phyloP scores from a whole-genome alignment of 1,140 invertebrate genomes.

The Bradynema listronoti region DNA sequence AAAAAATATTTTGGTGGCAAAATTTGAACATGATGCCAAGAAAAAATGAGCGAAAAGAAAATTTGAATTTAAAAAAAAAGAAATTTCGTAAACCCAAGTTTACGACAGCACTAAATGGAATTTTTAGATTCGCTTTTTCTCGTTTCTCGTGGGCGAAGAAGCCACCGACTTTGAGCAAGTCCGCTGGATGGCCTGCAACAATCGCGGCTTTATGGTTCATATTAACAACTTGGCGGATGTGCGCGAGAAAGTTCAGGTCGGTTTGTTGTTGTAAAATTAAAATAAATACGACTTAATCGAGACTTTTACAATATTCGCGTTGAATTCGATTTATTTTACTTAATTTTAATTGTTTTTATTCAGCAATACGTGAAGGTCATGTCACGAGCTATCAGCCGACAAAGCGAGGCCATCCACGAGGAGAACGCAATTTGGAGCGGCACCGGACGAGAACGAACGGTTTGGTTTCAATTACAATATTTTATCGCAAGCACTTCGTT shows the following conservation, averaged over 20 bases:
- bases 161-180: slow-evolving; percentile 82
- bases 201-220: slow-evolving; percentile 70
- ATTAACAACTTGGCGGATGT: slow-evolving; percentile 56
- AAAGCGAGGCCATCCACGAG: slow-evolving; percentile 32
- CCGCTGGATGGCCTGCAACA: slow-evolving; percentile 92
- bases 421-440: slow-evolving; percentile 50
- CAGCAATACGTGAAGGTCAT: slow-evolving; percentile 56
- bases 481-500: too few species aligned
- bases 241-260: slow-evolving; percentile 53
- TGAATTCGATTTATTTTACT: background rate
- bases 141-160: slow-evolving; percentile 90
- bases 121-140: slow-evolving; percentile 81
- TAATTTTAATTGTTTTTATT: slow-evolving; percentile 13
- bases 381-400: slow-evolving; percentile 46
- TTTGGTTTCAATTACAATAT: slow-evolving; percentile 19
- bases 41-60: too few species aligned
- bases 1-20: too few species aligned
- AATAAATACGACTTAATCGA: too few species aligned
- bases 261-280: slow-evolving; percentile 13
- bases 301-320: slow-evolving; percentile 7
- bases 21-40: too few species aligned
- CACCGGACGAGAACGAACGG: slow-evolving; percentile 52
- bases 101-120: slow-evolving; percentile 32
- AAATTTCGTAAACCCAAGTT: too few species aligned
- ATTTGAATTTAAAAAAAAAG: too few species aligned